Evolutionary conservation across 2,888 invertebrate species (phyloP).

Genomic region (Altica lythri): DNA sequence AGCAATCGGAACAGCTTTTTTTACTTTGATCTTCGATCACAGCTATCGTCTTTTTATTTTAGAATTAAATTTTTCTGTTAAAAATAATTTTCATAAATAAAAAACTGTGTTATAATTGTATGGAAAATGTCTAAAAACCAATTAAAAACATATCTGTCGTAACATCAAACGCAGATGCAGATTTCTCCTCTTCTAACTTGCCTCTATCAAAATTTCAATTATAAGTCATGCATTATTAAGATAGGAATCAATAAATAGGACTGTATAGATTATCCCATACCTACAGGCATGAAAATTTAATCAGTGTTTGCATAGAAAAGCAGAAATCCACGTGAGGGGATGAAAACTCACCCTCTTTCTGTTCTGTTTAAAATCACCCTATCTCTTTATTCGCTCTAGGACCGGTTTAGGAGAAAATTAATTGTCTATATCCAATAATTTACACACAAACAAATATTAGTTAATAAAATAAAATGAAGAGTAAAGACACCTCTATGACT

Average conservation of each 20-base stretch:
- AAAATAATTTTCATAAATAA: too few relatives aligned
- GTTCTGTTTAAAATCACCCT: conserved; percentile 33
- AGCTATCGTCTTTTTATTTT: too few relatives aligned
- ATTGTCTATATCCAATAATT: neutral
- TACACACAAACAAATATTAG: neutral
- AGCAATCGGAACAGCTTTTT: conserved; percentile 20
- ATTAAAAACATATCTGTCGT: neutral
- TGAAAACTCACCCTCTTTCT: conserved; percentile 44
- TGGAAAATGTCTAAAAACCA: too few relatives aligned
- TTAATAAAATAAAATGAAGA: too few relatives aligned
- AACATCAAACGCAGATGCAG: too few relatives aligned
- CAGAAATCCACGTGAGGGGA: conserved; percentile 46
- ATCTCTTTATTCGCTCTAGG: conserved; percentile 2
- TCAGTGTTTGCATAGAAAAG: conserved; percentile 51
- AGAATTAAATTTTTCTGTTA: too few relatives aligned
- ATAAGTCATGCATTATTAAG: conserved; percentile 45
- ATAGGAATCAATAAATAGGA: conserved; percentile 45
- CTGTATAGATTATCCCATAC: conserved; percentile 49
- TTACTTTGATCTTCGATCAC: conserved; percentile 32
- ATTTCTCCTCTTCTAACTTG: neutral
- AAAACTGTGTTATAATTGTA: too few relatives aligned
- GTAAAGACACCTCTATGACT: too few relatives aligned
- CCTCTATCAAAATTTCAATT: conserved; percentile 43
- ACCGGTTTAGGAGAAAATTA: neutral
- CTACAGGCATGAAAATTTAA: conserved; percentile 51